Base-by-base conservation (phyloP, 2,797 vertebrate species). In the Monodelphis domestica region DNA sequence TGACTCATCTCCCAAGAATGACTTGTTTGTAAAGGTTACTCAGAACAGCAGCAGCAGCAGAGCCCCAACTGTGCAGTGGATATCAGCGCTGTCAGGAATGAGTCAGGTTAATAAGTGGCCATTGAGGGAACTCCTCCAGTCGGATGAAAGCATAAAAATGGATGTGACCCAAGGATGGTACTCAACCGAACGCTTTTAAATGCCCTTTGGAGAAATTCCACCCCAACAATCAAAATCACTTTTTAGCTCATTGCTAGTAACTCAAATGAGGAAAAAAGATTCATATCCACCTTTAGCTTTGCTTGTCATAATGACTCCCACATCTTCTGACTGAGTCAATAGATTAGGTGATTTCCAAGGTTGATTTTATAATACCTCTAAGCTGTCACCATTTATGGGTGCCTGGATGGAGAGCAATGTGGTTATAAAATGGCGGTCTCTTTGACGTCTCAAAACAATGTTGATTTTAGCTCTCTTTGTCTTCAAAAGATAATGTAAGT, bases 81-180 rank as follows among this genome's bases (percentile, higher is more conserved):
- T 91, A 94, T 54, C 59, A 84, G 38, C 70, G 26, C 70, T 95
- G 93, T 96, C 96, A 96, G 94, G 95, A 96, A 88, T 29, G 87
- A 95, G 90, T 96, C 93, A 94, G 90, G 92, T 92, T 96, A 96
- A 96, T 96, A 96, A 95, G 54, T 54, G 89, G 51, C 88, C 38
- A 50, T 29, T 26, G 91, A 89, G 90, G 89, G 50, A 89, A 89
- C 54, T 90, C 29, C 30, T 93, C 88, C 92, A 70, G 57, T 59
- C 2, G 63, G 89, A 63, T 33, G 50, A 93, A 55, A 92, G 33
- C 51, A 54, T 30, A 91, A 54, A 12, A 0, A 53, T 4, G 1
- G 57, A 78, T 30, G 92, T 45, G 87, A 91, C 92, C 94, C n/a
- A 38, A 63, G 89, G 15, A 56, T 30, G 24, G 70, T 29, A 55